Evolutionary conservation across 2,888 invertebrate species (phyloP), one percentile per base, ranked within the genome.

Genomic region (Amblyjoppa proteus): DNA sequence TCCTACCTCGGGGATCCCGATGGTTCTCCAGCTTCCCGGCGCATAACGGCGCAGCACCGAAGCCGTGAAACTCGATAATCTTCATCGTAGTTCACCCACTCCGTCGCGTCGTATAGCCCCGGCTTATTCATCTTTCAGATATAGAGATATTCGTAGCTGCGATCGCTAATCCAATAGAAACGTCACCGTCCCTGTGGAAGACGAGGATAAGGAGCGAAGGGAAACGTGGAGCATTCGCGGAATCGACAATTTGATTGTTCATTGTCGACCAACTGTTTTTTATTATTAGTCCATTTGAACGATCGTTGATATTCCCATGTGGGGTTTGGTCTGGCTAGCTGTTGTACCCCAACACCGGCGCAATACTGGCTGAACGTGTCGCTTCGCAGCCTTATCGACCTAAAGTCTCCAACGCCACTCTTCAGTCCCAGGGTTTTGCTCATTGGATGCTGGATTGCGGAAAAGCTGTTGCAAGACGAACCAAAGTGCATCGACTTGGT

Each of bases 1-100:
- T 75, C 61, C 38, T 74, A 70, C 49, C 78, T 66, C 38, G 56
- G 41, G 31, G 16, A 49, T 49, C 45, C 13, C 41, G 74, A 49
- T 51, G 64, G 61, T 13, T 13, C 70, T 31, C 66, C 31, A 71
- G 71, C 75, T 71, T 76, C 68, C 58, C 81, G 66, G 58, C 76
- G 38, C 64, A 66, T 28, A 76, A 51, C 79, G 70, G n/a, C 34
- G 64, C 28, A 64, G 16, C 34, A 20, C 31, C 71, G 82, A 82
- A 79, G 71, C 75, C 85, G 71, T 76, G 82, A 82, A 85, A 82
- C 85, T 85, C 85, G 85, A 85, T 85, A 85, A 85, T 85, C 82
- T 85, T 80, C 75, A 25, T 28, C 75, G 68, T 64, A 85, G 71
- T 85, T 82, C 85, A 53, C 53, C 64, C 85, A 80, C 82, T 79